Conservation (phyloP, 2,888 invertebrate genomes). For the Neoascia interrupta region DNA sequence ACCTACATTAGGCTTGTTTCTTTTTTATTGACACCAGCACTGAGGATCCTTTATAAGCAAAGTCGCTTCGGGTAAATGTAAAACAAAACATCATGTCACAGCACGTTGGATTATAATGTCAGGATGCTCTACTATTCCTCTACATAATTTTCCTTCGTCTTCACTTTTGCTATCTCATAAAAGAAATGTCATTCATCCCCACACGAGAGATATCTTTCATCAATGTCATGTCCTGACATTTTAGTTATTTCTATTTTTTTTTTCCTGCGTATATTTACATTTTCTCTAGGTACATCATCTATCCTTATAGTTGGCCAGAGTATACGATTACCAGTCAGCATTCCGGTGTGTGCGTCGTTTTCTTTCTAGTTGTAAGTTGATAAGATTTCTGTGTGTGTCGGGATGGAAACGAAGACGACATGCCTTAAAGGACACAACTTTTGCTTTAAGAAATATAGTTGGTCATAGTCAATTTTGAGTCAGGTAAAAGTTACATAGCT, state of each 20-base stretch:
- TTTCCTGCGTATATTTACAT: conserved; percentile 13
- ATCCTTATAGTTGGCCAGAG: conserved; percentile 6
- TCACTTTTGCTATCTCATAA: background rate
- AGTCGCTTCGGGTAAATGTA: too few species aligned
- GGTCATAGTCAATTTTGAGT: conserved; percentile 1
- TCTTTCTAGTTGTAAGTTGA: conserved; percentile 8
- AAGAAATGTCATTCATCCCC: conserved; percentile 26
- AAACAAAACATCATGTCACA: too few species aligned
- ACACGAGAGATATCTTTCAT: conserved; percentile 22
- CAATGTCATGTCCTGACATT: conserved; percentile 42
- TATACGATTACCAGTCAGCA: conserved; percentile 38
- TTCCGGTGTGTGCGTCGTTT: background rate
- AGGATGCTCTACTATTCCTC: too few species aligned
- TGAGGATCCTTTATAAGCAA: too few species aligned
- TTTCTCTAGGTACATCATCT: conserved; percentile 31
- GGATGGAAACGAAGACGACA: background rate
- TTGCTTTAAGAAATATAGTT: conserved; percentile 3
- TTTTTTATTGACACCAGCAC: too few species aligned
- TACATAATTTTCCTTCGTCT: background rate
- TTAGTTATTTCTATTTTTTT: conserved; percentile 2
- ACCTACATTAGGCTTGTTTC: too few species aligned
- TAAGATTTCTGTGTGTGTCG: conserved; percentile 12
- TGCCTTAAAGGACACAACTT: conserved; percentile 35
- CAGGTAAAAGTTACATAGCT: conserved; percentile 34
- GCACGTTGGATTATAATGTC: too few species aligned